These are phyloP conservation scores for Aelia acuminata DNA, from an alignment of 2,888 invertebrate genomes.

Conservation along the genomic window DNA sequence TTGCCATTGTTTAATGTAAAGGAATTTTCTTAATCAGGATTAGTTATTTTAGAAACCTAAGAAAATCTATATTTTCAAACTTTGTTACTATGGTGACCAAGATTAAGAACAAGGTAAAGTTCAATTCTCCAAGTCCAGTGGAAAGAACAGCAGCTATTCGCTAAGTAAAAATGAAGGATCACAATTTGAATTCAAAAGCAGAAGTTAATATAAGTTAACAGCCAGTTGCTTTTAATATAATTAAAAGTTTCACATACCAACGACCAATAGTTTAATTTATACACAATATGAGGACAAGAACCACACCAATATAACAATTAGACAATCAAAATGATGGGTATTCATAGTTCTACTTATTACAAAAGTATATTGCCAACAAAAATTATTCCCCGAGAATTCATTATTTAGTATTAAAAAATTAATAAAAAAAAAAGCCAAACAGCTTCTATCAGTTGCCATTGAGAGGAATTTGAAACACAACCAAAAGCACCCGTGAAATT, in stretches of 20 bases:
- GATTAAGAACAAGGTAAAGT: background rate
- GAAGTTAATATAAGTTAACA: background rate
- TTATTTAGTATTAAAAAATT: no score
- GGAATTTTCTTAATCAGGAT: background rate
- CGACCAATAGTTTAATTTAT: no score
- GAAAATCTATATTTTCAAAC: background rate
- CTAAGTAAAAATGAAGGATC: background rate
- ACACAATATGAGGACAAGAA: background rate
- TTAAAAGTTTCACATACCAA: no score
- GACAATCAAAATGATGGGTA: background rate
- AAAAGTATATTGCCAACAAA: no score
- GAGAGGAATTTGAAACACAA: background rate
- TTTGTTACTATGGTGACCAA: background rate
- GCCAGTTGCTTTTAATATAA: no score
- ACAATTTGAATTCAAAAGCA: background rate
- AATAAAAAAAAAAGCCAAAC: no score
- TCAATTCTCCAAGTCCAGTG: no score
- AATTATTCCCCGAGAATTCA: no score
- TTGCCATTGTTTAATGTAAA: background rate
- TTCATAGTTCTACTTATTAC: no score
- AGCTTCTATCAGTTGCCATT: no score
- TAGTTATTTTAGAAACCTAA: background rate
- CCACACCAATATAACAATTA: background rate
- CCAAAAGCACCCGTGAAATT: background rate
- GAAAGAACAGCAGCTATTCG: no score